Base-by-base conservation (phyloP, 2,888 invertebrate species). In the Leucophenga montana region DNA sequence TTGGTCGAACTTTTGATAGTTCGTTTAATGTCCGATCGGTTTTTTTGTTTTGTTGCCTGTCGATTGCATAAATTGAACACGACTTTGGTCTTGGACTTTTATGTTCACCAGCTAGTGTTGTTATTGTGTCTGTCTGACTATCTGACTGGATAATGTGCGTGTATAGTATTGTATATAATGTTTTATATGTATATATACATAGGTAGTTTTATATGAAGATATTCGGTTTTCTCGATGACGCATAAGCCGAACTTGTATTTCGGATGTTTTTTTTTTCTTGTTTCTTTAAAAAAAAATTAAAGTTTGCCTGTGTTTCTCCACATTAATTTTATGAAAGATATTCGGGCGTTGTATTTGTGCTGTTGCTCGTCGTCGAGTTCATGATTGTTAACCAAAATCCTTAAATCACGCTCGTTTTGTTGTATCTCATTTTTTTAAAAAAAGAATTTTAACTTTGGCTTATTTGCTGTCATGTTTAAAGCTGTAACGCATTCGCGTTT, bases 61-160 rank as follows among this genome's bases (percentile, higher is more conserved):
- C 59, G 59, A 61, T 61, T 61, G 59, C 59, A 61, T 61, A 61
- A 61, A 61, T 39, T 61, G 54, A 54, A 54, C 22, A 22, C n/a
- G 54, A 54, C 54, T 54, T 54, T 54, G 54, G 54, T 54, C 20
- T 54, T 54, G 11, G 39, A 39, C 39, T 39, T 39, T 39, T 39
- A 39, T 39, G 39, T 39, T 11, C 39, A 1, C 11, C 39, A 39
- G 39, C 8, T 39, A 39, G 27, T 27, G 27, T 44, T 48, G 66
- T 50, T 57, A 69, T 20, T 62, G 20, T 20, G 20, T 31, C 46
- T 46, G 48, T 62, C 20, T 67, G 69, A 8, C 39, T 39, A 39
- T 39, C 39, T 39, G 39, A 39, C 39, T 39, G 39, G 11, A 39
- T 20, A 56, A 11, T 18, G 22, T 56, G 54, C 54, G 22, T 20